Conservation (phyloP, 2,113 vertebrate species). For the Nothoprocta perdicaria region DNA sequence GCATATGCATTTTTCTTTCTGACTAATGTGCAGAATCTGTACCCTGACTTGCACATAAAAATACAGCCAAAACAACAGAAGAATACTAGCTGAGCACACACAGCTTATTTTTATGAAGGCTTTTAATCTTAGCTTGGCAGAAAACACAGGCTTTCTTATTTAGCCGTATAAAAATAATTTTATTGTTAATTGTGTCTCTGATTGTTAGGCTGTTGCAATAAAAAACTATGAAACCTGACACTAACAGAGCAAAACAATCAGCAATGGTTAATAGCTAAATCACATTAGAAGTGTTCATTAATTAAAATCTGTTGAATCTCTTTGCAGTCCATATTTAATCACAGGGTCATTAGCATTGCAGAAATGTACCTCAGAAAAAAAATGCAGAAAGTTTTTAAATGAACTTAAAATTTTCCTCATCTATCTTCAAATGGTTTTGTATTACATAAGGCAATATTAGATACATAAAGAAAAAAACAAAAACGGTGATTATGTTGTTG, state of each 20-base stretch:
- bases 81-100: constrained; percentile 49
- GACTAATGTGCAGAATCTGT: constrained; percentile 76
- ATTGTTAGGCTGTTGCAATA: constrained; percentile 48
- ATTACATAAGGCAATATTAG: constrained; percentile 26
- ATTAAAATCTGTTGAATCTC: constrained; percentile 51
- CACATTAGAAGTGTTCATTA: constrained; percentile 32
- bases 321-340: constrained; percentile 34
- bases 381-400: neutral
- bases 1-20: constrained; percentile 77
- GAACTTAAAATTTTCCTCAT: constrained; percentile 34
- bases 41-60: constrained; percentile 76
- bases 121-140: constrained; percentile 77
- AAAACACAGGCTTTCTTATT: constrained; percentile 61
- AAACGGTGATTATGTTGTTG: constrained; percentile 65
- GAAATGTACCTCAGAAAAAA: constrained; percentile 12
- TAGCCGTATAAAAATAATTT: constrained; percentile 32
- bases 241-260: constrained; percentile 48
- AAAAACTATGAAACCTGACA: neutral
- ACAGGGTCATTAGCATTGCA: constrained; percentile 29
- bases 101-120: constrained; percentile 69
- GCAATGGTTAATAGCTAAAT: constrained; percentile 41
- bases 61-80: constrained; percentile 57
- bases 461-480: constrained; percentile 29
- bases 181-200: constrained; percentile 59
- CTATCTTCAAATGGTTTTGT: neutral